phyloP scores from a whole-genome alignment of 1,140 invertebrate genomes.

The Calosoma granatense region DNA sequence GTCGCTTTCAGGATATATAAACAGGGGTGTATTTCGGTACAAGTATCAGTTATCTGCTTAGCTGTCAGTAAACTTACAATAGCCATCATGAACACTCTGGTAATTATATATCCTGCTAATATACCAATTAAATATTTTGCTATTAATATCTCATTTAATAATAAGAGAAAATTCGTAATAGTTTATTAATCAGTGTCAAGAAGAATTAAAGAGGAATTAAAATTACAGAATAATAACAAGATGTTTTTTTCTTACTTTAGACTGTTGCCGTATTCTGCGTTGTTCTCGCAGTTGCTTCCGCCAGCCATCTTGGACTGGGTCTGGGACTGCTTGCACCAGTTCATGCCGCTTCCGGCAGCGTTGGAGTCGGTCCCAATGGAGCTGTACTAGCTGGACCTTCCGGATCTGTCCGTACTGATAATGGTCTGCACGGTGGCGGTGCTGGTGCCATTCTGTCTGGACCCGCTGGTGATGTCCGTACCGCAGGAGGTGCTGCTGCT shows the following conservation, averaged over 20 bases:
- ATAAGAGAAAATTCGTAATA: too few relatives aligned
- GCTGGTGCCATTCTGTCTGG: neutral
- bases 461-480: slow-evolving; percentile 5
- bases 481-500: neutral
- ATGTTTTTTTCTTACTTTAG: neutral
- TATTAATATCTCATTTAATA: too few relatives aligned
- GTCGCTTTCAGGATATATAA: neutral
- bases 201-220: too few relatives aligned
- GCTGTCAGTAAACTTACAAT: neutral
- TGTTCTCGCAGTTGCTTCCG: neutral
- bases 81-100: neutral
- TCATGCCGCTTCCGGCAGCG: neutral
- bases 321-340: neutral
- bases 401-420: neutral
- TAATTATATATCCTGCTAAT: neutral
- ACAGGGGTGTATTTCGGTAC: neutral
- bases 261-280: neutral
- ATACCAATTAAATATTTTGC: neutral
- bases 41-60: neutral
- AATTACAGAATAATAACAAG: too few relatives aligned
- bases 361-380: neutral
- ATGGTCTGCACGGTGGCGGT: neutral
- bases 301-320: neutral
- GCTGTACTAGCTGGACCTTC: neutral
- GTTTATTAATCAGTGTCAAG: too few relatives aligned